Evolutionary conservation across 2,888 invertebrate species (phyloP).

Genomic region (Amiota communis): DNA sequence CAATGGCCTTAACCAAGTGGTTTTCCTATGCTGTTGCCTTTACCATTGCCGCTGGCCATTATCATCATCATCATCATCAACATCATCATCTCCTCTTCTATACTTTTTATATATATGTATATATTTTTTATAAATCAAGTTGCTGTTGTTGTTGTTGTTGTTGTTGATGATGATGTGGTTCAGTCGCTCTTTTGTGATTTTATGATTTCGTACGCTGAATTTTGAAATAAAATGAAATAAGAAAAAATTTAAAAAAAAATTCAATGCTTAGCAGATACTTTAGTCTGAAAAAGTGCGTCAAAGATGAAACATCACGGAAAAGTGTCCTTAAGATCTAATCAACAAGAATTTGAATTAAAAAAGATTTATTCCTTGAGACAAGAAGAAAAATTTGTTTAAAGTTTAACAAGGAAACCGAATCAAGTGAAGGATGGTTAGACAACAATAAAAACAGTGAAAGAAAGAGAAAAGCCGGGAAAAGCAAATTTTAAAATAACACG

Average conservation of each 20-base stretch:
- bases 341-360: conserved; percentile 14
- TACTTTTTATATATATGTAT: conserved; percentile 29
- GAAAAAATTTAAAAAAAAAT: conserved; percentile 48
- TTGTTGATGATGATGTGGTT: conserved; percentile 4
- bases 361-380: not conserved
- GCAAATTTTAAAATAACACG: conserved; percentile 41
- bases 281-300: conserved; percentile 62
- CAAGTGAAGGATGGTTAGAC: not conserved
- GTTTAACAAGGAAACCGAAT: too few species aligned
- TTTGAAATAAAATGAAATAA: not conserved
- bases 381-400: too few species aligned
- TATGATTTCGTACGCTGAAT: conserved; percentile 17
- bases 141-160: conserved; percentile 10
- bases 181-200: not conserved
- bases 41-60: too few species aligned
- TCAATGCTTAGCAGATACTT: conserved; percentile 44
- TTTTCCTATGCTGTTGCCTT: not conserved
- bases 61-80: not conserved
- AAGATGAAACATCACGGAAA: conserved; percentile 48
- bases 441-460: conserved; percentile 15
- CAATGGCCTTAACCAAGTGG: not conserved
- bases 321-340: not conserved
- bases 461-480: conserved; percentile 27
- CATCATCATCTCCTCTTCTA: not conserved
- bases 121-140: conserved; percentile 31